Evolutionary conservation across 2,113 vertebrate species (phyloP), one percentile per base, ranked within the genome.

Genomic region (Oryzias melastigma): DNA sequence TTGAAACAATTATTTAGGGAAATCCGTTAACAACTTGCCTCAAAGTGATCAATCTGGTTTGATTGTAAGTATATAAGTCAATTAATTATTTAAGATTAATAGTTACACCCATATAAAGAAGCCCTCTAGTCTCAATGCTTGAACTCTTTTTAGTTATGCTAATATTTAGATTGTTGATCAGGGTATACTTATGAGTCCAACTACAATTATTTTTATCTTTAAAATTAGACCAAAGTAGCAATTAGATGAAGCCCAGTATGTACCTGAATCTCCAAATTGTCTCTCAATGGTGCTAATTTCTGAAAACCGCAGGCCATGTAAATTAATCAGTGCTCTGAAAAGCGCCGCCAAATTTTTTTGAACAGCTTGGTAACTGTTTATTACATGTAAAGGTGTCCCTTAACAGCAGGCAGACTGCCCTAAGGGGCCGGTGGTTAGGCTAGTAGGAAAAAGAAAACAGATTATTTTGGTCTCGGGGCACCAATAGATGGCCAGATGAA

Each of bases 401-500:
- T n/a, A 78, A 73, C 81, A 81, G 82, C 77, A 78, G 78, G 66
- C 58, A 5, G 6, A 73, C 65, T 54, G 63, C 66, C 72, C 82
- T 83, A 5, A 72, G 79, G 83, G 85, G 69, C 74, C 75, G 63
- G 48, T 71, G 69, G 58, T 68, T 65, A 64, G 66, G 79, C 74
- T 76, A 71, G 53, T 78, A 73, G 78, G 47, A 77, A 1, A 42
- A 66, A 74, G 87, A 89, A 83, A 91, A 84, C 92, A 93, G 95
- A 93, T 93, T 93, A 92, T 87, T 87, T 87, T 74, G 85, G 89
- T 93, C 91, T 91, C 90, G 79, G 91, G 94, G 91, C 90, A 93
- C 90, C 89, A 92, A 93, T 95, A 94, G 93, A 91, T 77, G 89
- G 89, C 89, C 92, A 92, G 90, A 93, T 91, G 91, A 91, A 90